Evolutionary conservation across 2,797 vertebrate species (phyloP), one percentile per base, ranked within the genome.

Genomic region (Enteromius unitaeniatus): DNA sequence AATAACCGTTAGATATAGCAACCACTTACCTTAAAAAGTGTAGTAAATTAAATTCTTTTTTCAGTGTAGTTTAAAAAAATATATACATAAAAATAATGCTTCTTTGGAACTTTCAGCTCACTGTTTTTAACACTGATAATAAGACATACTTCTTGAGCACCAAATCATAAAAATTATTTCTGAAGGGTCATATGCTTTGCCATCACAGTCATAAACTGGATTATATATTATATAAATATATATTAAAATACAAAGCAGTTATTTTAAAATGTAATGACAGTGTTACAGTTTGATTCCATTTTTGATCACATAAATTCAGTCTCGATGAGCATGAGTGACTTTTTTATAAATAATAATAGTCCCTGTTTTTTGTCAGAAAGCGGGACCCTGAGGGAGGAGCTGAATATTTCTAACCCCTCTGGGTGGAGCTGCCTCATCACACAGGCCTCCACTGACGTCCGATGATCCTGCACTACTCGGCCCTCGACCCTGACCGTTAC

Each of bases 381-480:
- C 83, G 28, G 67, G 88, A 88, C 79, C 78, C 89, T 70, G 86
- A 89, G 3, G 81, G 79, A 79, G 86, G 78, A 49, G 86, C 82
- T 2, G 88, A 89, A 78, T 90, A 86, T 73, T 90, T 91, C 53
- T 92, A 90, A 89, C 85, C 79, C 62, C 47, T 86, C 55, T 65
- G 65, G 75, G 81, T 60, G 81, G 86, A 87, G 87, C 85, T 87
- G 87, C 86, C 70, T 45, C n/a, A 14, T 65, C 47, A 74, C 15
- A 26, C 74, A 84, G 77, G 83, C 82, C 64, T 83, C 77, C 73
- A 79, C 65, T 83, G 62, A 85, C 78, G 28, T 80, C 51, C 64
- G 42, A 87, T 40, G 78, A 88, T 79, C 78, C 83, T 77, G 19
- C 47, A 75, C 78, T 76, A 77, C 70, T 73, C 62, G 76, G 78